Conservation (phyloP, 2,888 invertebrate genomes). For the Epirrhoe alternata region DNA sequence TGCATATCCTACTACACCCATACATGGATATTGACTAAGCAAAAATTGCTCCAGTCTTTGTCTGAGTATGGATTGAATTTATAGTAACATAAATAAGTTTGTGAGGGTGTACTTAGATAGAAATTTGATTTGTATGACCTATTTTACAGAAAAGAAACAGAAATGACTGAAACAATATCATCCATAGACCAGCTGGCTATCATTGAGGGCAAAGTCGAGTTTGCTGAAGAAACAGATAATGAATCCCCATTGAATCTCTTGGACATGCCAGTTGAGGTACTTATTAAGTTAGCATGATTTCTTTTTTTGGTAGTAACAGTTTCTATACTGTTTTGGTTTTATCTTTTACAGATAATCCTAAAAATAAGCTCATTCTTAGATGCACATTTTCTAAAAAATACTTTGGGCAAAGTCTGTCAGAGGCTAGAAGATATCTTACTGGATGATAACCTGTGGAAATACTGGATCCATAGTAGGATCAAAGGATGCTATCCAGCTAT, state of each 20-base stretch:
- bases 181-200: slow-evolving; percentile 58
- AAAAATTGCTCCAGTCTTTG: slow-evolving; percentile 20
- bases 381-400: slow-evolving; percentile 81
- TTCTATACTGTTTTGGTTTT: not conserved
- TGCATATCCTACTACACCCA: slow-evolving; percentile 19
- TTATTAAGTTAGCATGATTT: not conserved
- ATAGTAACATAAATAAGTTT: not conserved
- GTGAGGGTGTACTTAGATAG: not conserved
- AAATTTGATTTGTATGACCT: not conserved
- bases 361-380: slow-evolving; percentile 86
- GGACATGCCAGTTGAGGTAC: slow-evolving; percentile 78
- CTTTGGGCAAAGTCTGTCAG: slow-evolving; percentile 83
- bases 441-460: slow-evolving; percentile 85
- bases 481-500: slow-evolving; percentile 71
- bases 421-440: slow-evolving; percentile 83
- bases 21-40: slow-evolving; percentile 41
- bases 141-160: slow-evolving; percentile 44
- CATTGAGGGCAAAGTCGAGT: slow-evolving; percentile 56
- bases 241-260: slow-evolving; percentile 58
- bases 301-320: not conserved
- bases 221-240: slow-evolving; percentile 45
- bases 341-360: slow-evolving; percentile 81
- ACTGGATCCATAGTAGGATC: slow-evolving; percentile 75
- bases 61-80: not conserved
- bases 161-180: slow-evolving; percentile 69